Percentiles rank a stretch among this genome's conserved stretches.
Evolutionary conservation across 2,113 vertebrate species (phyloP).

Genomic region (Alouatta palliata): DNA sequence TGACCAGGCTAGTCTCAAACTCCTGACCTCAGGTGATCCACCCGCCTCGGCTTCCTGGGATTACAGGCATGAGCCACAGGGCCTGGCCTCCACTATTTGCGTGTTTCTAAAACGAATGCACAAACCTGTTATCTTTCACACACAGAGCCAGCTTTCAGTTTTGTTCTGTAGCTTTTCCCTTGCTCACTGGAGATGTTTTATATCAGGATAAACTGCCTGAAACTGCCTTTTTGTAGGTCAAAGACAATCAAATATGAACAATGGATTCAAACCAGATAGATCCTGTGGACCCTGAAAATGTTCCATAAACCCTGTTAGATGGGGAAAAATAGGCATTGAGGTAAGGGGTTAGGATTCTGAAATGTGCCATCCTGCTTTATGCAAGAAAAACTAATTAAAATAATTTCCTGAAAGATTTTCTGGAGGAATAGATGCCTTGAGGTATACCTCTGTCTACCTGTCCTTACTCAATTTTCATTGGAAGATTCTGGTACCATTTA

Average conservation of each 20-base stretch:
- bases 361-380: neutral
- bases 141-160: neutral
- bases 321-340: neutral
- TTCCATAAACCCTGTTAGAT: neutral
- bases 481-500: neutral
- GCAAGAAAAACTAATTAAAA: conserved; percentile 13
- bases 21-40: too few relatives aligned
- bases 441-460: neutral
- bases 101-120: neutral
- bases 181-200: neutral
- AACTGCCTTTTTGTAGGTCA: neutral
- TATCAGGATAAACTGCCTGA: neutral
- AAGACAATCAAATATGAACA: neutral
- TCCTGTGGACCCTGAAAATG: neutral
- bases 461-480: neutral
- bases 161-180: neutral
- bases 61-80: too few relatives aligned
- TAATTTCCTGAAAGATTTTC: neutral
- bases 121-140: neutral
- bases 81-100: neutral
- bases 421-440: neutral
- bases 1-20: too few relatives aligned
- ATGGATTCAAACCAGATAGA: neutral
- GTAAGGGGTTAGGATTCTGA: neutral
- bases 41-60: too few relatives aligned